phyloP scores from a whole-genome alignment of 1,140 invertebrate species.

The Venustaconcha ellipsiformis region DNA sequence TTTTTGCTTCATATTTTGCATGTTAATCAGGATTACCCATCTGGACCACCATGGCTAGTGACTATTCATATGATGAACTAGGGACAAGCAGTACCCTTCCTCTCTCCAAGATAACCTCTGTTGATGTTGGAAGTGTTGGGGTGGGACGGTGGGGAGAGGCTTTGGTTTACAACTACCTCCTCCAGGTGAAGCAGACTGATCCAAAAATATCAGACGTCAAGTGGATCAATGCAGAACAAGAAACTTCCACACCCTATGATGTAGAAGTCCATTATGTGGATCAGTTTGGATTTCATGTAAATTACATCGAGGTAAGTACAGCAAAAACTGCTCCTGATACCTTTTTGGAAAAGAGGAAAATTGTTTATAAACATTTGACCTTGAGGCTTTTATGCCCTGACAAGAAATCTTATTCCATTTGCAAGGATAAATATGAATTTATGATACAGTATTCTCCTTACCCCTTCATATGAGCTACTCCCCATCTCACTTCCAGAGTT shows the following conservation, averaged over 20 bases:
- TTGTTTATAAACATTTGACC: no score
- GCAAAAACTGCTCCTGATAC: no score
- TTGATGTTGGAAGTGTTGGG: slow-evolving; percentile 12
- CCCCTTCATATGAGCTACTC: no score
- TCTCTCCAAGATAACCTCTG: slow-evolving; percentile 8
- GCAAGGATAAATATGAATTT: no score
- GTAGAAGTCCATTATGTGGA: slow-evolving; percentile 46
- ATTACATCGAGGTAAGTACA: slow-evolving; percentile 43
- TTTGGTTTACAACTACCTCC: slow-evolving; percentile 55
- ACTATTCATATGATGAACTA: slow-evolving; percentile 53
- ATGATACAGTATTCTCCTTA: no score
- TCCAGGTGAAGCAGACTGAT: slow-evolving; percentile 37
- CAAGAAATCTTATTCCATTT: no score
- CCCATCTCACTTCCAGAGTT: no score
- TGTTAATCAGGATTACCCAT: slow-evolving; percentile 40
- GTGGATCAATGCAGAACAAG: slow-evolving; percentile 52
- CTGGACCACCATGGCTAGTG: slow-evolving; percentile 47
- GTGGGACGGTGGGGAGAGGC: slow-evolving; percentile 60
- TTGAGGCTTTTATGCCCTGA: no score
- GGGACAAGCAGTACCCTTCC: slow-evolving; percentile 33
- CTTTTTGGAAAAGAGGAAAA: no score
- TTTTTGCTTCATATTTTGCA: no score
- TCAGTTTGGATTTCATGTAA: slow-evolving; percentile 20
- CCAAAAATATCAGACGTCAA: slow-evolving; percentile 36
- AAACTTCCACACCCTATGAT: slow-evolving; percentile 56